Evolutionary conservation across 2,113 vertebrate genomes (phyloP), one percentile per base, ranked within the genome.

Genomic region (Pantherophis guttatus): DNA sequence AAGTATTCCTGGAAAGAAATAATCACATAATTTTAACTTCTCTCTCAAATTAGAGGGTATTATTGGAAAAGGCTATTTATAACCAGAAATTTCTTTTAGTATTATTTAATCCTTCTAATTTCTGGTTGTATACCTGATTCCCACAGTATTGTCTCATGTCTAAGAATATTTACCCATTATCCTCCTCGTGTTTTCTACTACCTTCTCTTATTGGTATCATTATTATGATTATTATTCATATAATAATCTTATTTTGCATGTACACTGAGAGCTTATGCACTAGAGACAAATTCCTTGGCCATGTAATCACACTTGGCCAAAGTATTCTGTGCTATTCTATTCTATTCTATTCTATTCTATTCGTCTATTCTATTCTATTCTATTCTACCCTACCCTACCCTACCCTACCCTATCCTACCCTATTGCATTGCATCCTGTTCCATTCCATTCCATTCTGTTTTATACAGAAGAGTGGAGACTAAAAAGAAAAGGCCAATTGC

Each of bases 81-180:
- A 81, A 17, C 2, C 8, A 81, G 8, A 44, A 81, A 55, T 88
- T 39, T 88, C 59, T 70, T 33, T 24, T 55, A 75, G 12, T 92
- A 89, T 92, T 75, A 92, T 88, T 88, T 92, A 92, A 75, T n/a
- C 10, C 53, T 92, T 44, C 10, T 53, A 53, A 53, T 53, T 53
- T 53, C 11, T 53, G 53, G 53, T 53, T 53, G 53, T 6, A 70
- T 2, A 70, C 5, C 29, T 33, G 5, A 70, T 17, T 70, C 29
- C 29, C 65, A 70, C 65, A 70, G 65, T 7, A 70, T 7, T 70
- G 5, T 70, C 65, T 70, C n/a, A 33, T 70, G 13, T 70, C 29
- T 70, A 70, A 70, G 29, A 0, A n/a, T 33, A 33, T 70, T 70
- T 33, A 33, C 65, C 5, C 65, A 8, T 33, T 70, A 70, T 70